phyloP scores from a whole-genome alignment of 2,888 invertebrate genomes.

The Napeogenes sylphis region DNA sequence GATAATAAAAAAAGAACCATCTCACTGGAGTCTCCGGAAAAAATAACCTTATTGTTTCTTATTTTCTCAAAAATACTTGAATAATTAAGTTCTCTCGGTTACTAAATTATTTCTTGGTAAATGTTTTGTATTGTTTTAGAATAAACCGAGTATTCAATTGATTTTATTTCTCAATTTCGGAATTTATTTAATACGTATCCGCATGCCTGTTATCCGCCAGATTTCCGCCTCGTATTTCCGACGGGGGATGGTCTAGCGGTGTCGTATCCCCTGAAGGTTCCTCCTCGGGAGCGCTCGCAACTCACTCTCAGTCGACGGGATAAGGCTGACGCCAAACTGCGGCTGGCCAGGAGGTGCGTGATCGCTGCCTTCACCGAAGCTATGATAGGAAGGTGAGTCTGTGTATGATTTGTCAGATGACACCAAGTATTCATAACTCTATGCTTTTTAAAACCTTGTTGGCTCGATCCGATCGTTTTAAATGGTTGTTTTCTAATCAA shows the following conservation, averaged over 20 bases:
- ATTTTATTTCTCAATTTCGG: no score
- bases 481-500: no score
- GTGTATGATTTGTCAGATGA: no score
- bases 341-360: conserved; percentile 61
- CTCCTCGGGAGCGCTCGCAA: conserved; percentile 53
- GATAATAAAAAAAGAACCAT: conserved; percentile 13
- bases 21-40: neutral
- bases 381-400: conserved; percentile 51
- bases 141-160: neutral
- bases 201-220: conserved; percentile 36
- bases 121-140: neutral
- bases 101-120: neutral
- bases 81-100: neutral
- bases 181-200: no score
- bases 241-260: conserved; percentile 67
- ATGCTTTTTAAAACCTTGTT: no score
- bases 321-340: conserved; percentile 65
- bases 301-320: conserved; percentile 71
- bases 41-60: conserved; percentile 2
- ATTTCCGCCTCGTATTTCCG: conserved; percentile 72
- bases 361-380: conserved; percentile 58
- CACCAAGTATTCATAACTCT: no score
- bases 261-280: conserved; percentile 65
- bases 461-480: no score
- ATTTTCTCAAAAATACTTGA: neutral